phyloP scores from a whole-genome alignment of 2,797 vertebrate genomes.

The Manis pentadactyla region DNA sequence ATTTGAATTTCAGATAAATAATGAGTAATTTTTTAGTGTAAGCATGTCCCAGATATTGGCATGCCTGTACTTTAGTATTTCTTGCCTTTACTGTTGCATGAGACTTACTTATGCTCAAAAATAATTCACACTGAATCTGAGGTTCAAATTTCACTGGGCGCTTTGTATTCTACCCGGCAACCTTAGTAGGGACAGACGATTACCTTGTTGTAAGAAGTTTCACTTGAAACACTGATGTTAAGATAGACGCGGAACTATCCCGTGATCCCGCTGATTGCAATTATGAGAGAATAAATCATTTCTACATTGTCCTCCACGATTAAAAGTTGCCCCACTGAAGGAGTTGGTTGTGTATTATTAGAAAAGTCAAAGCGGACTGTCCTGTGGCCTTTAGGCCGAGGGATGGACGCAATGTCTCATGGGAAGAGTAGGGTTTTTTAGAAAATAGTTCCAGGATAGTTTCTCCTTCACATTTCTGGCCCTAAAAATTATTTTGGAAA shows the following conservation, averaged over 20 bases:
- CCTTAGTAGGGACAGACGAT: background rate
- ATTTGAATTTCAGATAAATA: background rate
- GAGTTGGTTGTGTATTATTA: no score
- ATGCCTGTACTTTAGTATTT: background rate
- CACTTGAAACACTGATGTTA: rapidly evolving
- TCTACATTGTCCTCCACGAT: background rate
- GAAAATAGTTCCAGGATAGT: background rate
- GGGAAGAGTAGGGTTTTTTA: background rate
- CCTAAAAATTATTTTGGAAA: background rate
- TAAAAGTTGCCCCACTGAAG: background rate
- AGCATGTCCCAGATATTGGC: background rate
- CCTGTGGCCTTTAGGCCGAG: rapidly evolving
- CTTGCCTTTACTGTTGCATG: background rate
- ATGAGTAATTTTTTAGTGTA: background rate
- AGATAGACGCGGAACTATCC: background rate
- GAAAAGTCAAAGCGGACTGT: background rate
- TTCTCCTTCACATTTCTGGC: background rate
- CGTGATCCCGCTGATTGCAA: background rate
- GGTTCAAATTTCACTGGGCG: background rate
- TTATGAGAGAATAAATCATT: background rate
- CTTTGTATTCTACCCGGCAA: background rate
- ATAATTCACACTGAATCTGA: background rate
- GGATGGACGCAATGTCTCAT: background rate
- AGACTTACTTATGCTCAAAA: background rate
- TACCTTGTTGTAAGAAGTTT: background rate